These are phyloP conservation scores for Eilema caniola DNA, from an alignment of 2,888 invertebrate genomes.

Conservation along the genomic window DNA sequence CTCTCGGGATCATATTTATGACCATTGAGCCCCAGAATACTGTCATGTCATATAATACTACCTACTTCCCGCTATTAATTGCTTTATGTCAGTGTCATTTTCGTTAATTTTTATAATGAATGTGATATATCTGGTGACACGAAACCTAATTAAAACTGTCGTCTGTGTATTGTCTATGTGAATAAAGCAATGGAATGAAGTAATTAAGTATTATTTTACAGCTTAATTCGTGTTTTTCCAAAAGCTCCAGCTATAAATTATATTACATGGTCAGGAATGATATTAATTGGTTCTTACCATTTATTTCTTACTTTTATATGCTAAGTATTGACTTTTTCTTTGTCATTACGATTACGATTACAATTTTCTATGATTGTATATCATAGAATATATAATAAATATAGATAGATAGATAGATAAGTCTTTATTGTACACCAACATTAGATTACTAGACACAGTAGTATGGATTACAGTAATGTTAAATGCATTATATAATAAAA, in stretches of 20 bases:
- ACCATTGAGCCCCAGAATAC: not conserved
- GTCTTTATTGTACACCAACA: no score
- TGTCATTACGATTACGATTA: not conserved
- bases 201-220: not conserved
- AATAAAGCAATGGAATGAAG: not conserved
- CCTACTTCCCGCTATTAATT: not conserved
- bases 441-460: no score
- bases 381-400: no score
- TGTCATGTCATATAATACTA: not conserved
- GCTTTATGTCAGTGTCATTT: not conserved
- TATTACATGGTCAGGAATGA: not conserved
- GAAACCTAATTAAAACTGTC: not conserved
- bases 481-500: no score
- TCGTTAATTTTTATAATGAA: not conserved
- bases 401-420: no score
- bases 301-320: slow-evolving; percentile 3
- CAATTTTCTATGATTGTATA: no score
- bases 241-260: not conserved
- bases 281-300: not conserved
- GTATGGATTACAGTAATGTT: no score
- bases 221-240: not conserved
- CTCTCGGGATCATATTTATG: not conserved
- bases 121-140: not conserved
- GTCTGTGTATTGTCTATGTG: not conserved
- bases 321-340: not conserved